Evolutionary conservation across 37 sponge, comb jelly and placozoan species (phyloP), one percentile per base, ranked within the genome.

Genomic region (Aplysina aerophoba): DNA sequence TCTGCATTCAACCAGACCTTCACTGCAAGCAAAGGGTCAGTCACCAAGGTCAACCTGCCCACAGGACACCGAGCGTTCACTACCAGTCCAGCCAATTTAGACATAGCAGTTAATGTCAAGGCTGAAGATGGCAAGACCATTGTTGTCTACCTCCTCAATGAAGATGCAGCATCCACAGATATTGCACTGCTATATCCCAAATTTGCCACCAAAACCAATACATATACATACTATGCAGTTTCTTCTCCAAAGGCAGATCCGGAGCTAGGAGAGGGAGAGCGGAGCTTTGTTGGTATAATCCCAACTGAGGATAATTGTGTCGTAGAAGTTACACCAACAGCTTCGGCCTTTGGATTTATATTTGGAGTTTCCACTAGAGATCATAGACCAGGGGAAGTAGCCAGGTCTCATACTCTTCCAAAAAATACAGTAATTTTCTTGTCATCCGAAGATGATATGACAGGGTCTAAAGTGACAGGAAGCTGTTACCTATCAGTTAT

Each of bases 251-350:
- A n/a, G n/a, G n/a, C 30, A 55, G 34, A 2, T 1, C 0, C 27
- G 1, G 22, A 0, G 28, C 41, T 57, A 31, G 12, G 17, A 17
- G 53, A 66, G 63, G 64, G n/a, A 6, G 31, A 36, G 15, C 30
- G 17, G 27, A 64, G 62, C 15, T 59, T 27, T 55, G 58, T 81
- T 4, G 68, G 71, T 15, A 63, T 87, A 66, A 82, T 91, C 54
- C 85, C 53, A 25, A 63, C 54, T 84, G 79, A 91, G 74, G 86
- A 88, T 60, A 71, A 84, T 50, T 88, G 89, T 19, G 56, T n/a
- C n/a, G 64, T 91, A 22, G 85, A 75, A 0, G 36, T 90, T 21
- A 56, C 82, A 60, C 83, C 88, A 17, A 59, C 82, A 28, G 33
- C 17, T 0, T 15, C 17, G 13, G 21, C 34, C 31, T 35, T 19